Evolutionary conservation across 1,140 invertebrate species (phyloP).

Genomic region (Heliconius hewitsoni): DNA sequence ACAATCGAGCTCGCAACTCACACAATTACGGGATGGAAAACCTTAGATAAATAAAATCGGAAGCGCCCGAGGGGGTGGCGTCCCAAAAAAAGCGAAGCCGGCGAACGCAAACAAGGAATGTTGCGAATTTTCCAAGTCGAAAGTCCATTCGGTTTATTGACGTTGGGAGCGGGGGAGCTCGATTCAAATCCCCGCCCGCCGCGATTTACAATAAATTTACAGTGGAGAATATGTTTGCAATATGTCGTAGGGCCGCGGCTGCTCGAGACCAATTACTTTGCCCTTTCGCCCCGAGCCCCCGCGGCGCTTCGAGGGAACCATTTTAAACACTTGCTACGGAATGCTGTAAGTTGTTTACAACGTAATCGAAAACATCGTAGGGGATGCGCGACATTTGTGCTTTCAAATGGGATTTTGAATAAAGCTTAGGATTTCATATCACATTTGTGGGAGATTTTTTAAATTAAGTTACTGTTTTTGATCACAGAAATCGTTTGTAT

Average conservation of each 20-base stretch:
- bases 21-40: constrained; percentile 79
- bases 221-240: constrained; percentile 78
- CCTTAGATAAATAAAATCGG: constrained; percentile 79
- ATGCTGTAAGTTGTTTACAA: constrained; percentile 70
- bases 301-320: constrained; percentile 51
- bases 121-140: constrained; percentile 66
- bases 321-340: constrained; percentile 71
- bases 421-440: constrained; percentile 45
- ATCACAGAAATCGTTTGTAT: background rate
- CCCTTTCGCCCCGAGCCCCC: constrained; percentile 48
- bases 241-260: constrained; percentile 60
- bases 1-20: constrained; percentile 73
- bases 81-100: constrained; percentile 67
- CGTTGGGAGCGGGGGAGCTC: constrained; percentile 47
- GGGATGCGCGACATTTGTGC: constrained; percentile 34
- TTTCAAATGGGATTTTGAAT: constrained; percentile 46
- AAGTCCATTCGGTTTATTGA: constrained; percentile 78
- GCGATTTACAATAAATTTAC: constrained; percentile 78
- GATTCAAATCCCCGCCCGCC: constrained; percentile 70
- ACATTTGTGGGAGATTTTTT: constrained; percentile 27
- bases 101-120: constrained; percentile 75
- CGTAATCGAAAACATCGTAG: constrained; percentile 54
- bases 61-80: constrained; percentile 49
- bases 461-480: constrained; percentile 4
- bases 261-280: constrained; percentile 57